Evolutionary conservation across 2,888 invertebrate genomes (phyloP), one percentile per base, ranked within the genome.

Genomic region (Panorpa germanica): DNA sequence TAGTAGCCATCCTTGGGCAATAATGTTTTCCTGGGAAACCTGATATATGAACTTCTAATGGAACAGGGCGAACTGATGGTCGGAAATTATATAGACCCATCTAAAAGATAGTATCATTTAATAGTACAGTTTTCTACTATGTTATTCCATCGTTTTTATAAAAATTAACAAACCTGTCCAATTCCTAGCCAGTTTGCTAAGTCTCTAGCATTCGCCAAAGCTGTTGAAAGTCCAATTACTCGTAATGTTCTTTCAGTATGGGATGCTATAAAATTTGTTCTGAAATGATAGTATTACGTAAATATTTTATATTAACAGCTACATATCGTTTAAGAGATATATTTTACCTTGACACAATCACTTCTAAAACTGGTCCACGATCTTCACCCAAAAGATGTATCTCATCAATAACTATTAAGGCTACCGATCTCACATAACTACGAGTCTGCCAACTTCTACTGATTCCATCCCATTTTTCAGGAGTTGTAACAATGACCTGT

Each of bases 401-500:
- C 59, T 99, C 98, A 50, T 99, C 98, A 39, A 99, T 95, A 17
- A 98, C 75, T 37, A 96, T 81, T 5, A 96, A 59, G 0, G 81
- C 75, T 0, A 96, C 91, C 43, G 85, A 70, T 33, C 72, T 69
- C 1, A 99, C 96, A 46, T 96, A 99, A 50, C 75, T 77, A 41
- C 98, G 67, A 0, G 88, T 93, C 48, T 95, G 91, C 96, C 96
- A 99, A 36, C 88, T 90, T 35, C 96, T 69, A 55, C 91, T 93
- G 45, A 99, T 86, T 31, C 96, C 96, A 54, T 99, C 98, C 98
- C 98, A 99, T 52, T 99, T 99, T 56, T 99, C 98, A 0, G 98
- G 98, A 0, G 98, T 99, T 0, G 98, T 98, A 1, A 99, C 90
- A 40, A 99, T 96, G 2, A 99, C 74, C 49, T 85, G 77, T 0